Evolutionary conservation across 1,140 invertebrate species (phyloP).

Genomic region (Drusus annulatus): DNA sequence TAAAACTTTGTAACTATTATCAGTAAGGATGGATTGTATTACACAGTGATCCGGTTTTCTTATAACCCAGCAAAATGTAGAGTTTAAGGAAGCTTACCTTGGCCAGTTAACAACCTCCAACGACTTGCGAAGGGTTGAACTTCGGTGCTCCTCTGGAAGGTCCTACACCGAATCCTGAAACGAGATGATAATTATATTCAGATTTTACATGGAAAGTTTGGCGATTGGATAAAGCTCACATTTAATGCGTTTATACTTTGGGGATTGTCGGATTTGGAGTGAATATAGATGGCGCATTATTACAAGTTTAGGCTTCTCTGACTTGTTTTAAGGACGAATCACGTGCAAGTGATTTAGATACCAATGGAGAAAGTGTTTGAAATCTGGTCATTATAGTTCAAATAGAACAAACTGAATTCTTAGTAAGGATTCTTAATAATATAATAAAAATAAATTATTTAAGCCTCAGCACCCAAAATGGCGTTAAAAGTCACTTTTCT

Average conservation of each 20-base stretch:
- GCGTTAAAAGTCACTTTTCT: too few species aligned
- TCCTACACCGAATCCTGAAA: conserved; percentile 11
- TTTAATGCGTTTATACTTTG: conserved; percentile 17
- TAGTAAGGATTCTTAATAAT: too few species aligned
- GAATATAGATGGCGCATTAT: conserved; percentile 1
- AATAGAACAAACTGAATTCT: too few species aligned
- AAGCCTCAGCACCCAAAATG: too few species aligned
- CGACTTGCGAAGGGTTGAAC: conserved; percentile 37
- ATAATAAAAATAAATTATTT: too few species aligned
- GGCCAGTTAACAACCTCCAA: conserved; percentile 33
- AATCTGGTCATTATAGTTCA: too few species aligned
- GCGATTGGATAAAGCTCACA: conserved; percentile 11
- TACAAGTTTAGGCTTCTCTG: not conserved
- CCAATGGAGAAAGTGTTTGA: too few species aligned
- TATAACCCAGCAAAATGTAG: conserved; percentile 45
- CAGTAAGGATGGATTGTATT: too few species aligned
- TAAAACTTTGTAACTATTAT: too few species aligned
- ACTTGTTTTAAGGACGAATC: too few species aligned
- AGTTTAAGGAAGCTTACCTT: conserved; percentile 48
- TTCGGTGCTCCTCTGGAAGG: not conserved
- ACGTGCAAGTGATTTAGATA: too few species aligned
- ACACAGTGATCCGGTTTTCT: conserved; percentile 34
- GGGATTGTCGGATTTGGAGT: not conserved
- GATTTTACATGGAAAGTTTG: conserved; percentile 22
- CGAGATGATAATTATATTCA: conserved; percentile 31